These are phyloP conservation scores for Tylochromis polylepis DNA, from an alignment of 2,113 vertebrate species.

Conservation along the genomic window DNA sequence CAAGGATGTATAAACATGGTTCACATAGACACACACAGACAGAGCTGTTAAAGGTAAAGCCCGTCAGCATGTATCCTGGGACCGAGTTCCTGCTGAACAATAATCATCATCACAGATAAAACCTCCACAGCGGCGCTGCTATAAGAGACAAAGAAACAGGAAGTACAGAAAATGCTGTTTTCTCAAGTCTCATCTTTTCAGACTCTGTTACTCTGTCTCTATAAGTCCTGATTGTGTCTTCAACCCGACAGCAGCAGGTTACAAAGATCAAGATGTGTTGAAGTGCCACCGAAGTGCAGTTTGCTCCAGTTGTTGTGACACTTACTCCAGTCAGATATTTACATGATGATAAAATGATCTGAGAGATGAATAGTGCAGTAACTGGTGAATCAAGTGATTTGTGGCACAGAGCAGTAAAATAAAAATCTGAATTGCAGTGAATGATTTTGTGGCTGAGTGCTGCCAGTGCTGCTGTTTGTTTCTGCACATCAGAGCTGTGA, in stretches of 20 bases:
- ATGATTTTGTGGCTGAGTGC: too few relatives aligned
- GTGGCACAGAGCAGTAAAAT: too few relatives aligned
- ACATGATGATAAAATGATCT: too few relatives aligned
- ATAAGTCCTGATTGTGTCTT: neutral
- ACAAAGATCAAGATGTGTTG: neutral
- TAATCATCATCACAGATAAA: neutral
- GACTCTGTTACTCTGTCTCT: neutral
- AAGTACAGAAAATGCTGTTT: neutral
- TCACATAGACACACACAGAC: neutral
- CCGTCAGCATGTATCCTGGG: neutral
- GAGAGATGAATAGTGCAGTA: too few relatives aligned
- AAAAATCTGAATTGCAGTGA: too few relatives aligned
- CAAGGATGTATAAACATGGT: rapidly evolving
- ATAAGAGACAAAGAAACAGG: neutral
- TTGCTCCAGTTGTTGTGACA: too few relatives aligned
- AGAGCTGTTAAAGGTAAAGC: neutral
- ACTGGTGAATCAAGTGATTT: too few relatives aligned
- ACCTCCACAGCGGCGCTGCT: neutral
- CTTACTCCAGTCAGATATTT: too few relatives aligned
- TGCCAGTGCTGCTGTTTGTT: too few relatives aligned
- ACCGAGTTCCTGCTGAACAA: rapidly evolving
- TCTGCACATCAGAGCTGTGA: too few relatives aligned
- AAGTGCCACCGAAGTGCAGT: neutral
- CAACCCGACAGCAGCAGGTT: neutral
- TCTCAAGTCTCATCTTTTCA: neutral